These are phyloP conservation scores for Heterohyrax brucei DNA, from an alignment of 2,797 vertebrate species.

Conservation along the genomic window DNA sequence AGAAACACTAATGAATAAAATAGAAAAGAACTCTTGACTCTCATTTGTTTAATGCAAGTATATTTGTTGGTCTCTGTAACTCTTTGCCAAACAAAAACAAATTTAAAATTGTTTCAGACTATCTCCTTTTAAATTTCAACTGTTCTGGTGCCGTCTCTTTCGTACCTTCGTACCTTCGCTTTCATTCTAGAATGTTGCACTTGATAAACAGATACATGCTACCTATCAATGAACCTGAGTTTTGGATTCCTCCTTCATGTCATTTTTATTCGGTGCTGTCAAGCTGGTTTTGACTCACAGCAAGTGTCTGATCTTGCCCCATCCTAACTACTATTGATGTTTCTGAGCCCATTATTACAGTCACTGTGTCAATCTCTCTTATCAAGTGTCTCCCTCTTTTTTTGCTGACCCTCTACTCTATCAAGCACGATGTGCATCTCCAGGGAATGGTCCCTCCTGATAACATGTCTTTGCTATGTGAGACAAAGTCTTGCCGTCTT, in stretches of 20 bases:
- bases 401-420: too few species aligned
- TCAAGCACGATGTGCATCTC: too few species aligned
- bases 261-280: too few species aligned
- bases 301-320: too few species aligned
- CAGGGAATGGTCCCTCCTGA: too few species aligned
- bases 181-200: neutral
- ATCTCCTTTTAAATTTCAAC: constrained; percentile 19
- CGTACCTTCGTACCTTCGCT: neutral
- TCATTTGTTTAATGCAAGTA: neutral
- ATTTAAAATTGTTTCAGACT: constrained; percentile 27
- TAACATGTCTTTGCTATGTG: too few species aligned
- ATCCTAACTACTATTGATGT: too few species aligned
- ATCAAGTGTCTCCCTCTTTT: too few species aligned
- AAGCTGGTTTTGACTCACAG: too few species aligned
- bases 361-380: too few species aligned
- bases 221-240: neutral
- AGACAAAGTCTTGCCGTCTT: too few species aligned
- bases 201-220: neutral
- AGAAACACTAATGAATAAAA: constrained; percentile 15
- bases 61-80: neutral
- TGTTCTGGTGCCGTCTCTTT: neutral
- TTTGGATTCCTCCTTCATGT: neutral
- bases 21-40: neutral
- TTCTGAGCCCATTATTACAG: too few species aligned
- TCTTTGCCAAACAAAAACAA: neutral